These are phyloP conservation scores for Bubo scandiacus DNA, from an alignment of 2,113 vertebrate species.

Conservation along the genomic window DNA sequence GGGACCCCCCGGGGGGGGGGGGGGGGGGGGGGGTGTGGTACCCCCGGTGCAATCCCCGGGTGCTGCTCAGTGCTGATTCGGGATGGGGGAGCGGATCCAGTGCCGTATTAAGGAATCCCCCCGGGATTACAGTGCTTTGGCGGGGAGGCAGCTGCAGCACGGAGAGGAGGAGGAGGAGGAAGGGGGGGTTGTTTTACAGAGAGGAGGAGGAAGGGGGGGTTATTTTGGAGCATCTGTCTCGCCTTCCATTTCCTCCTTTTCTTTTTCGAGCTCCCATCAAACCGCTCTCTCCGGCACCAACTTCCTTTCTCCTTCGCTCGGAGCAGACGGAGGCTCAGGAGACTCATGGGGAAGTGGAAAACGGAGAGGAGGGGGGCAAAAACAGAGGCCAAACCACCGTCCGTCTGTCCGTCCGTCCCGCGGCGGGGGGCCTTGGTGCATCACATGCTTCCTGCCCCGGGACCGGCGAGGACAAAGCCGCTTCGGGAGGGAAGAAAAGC, in stretches of 20 bases:
- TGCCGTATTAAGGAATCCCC: background rate
- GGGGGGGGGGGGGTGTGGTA: fast-evolving
- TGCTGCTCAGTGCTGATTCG: fast-evolving
- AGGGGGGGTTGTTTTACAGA: background rate
- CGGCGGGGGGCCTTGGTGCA: background rate
- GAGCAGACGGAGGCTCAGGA: background rate
- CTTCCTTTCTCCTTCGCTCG: constrained; percentile 6
- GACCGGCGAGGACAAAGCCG: background rate
- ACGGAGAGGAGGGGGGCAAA: background rate
- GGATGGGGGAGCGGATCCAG: background rate
- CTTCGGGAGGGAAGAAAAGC: background rate
- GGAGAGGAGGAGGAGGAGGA: background rate
- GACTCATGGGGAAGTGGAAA: constrained; percentile 21
- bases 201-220: background rate
- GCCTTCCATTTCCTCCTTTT: constrained; percentile 62
- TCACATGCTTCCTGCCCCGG: background rate
- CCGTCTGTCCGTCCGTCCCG: background rate
- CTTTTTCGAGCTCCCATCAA: constrained; percentile 4
- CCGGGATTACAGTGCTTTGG: fast-evolving
- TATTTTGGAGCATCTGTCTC: constrained; percentile 40
- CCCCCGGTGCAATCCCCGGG: background rate
- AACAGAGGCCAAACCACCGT: background rate
- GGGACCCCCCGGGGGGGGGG: fast-evolving
- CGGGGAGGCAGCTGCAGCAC: background rate
- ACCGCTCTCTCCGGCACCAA: background rate